Conservation (phyloP, 2,113 vertebrate species). For the Progne subis region DNA sequence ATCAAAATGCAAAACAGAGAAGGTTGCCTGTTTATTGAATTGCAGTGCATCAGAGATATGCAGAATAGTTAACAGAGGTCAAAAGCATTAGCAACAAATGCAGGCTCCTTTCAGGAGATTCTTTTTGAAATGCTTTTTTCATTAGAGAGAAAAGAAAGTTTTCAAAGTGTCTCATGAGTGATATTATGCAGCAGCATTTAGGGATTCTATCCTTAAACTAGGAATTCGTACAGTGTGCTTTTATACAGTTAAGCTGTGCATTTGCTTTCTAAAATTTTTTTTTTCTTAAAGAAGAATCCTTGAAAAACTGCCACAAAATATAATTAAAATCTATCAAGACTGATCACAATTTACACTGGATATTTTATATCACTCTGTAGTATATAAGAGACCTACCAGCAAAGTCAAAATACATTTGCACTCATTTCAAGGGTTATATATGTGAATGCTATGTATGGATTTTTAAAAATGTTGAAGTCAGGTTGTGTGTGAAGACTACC, state of each 20-base stretch:
- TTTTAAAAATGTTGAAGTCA: not conserved
- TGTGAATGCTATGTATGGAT: not conserved
- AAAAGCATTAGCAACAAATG: slow-evolving; percentile 4
- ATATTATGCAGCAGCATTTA: not conserved
- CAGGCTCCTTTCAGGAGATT: not conserved
- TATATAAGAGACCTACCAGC: not conserved
- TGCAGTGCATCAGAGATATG: not conserved
- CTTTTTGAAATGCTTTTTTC: not conserved
- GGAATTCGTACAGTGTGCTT: not conserved
- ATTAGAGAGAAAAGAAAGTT: not conserved
- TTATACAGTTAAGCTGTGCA: not conserved
- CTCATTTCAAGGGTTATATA: not conserved
- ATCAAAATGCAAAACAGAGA: not conserved
- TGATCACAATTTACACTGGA: not conserved
- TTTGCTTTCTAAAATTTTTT: not conserved
- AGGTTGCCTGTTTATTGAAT: not conserved
- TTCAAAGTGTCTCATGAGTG: not conserved
- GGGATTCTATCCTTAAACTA: not conserved
- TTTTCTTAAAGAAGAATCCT: not conserved
- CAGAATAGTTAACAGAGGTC: not conserved
- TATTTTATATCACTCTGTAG: not conserved
- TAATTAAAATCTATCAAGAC: not conserved
- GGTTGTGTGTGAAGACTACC: not conserved
- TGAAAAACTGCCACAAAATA: not conserved
- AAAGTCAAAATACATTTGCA: not conserved